A percentile compares a stretch with the other conserved stretches of the same genome.
These are phyloP conservation scores for Fissipunctia ypsillon DNA, from an alignment of 2,888 invertebrate species.

Conservation along the genomic window DNA sequence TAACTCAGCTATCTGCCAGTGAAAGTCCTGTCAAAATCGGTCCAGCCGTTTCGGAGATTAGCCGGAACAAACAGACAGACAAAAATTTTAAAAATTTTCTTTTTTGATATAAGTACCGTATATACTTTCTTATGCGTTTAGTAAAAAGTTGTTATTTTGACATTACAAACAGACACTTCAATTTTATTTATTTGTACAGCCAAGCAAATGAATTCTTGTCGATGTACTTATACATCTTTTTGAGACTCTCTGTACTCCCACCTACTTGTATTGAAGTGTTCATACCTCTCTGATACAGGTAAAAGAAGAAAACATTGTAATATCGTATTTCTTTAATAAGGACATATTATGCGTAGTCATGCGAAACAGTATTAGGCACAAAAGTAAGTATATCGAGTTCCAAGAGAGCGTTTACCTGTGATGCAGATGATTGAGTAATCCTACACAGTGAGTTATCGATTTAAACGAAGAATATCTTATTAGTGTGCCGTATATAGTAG, in stretches of 20 bases:
- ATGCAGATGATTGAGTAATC: conserved; percentile 25
- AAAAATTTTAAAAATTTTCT: too few species aligned
- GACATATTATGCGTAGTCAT: conserved; percentile 30
- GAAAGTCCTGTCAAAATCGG: too few species aligned
- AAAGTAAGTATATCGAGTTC: conserved; percentile 35
- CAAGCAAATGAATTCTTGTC: background rate
- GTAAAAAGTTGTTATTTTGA: too few species aligned
- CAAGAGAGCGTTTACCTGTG: conserved; percentile 17
- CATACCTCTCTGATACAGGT: conserved; percentile 15
- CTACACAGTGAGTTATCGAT: background rate
- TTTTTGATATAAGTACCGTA: too few species aligned
- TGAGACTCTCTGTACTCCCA: background rate
- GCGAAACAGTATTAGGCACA: conserved; percentile 10
- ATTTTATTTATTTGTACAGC: too few species aligned
- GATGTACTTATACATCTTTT: background rate
- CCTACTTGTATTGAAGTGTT: conserved; percentile 14
- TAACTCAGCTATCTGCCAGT: too few species aligned
- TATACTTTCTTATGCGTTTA: too few species aligned
- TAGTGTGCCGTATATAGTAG: background rate
- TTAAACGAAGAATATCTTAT: background rate
- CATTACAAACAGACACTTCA: too few species aligned
- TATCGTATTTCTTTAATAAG: conserved; percentile 25
- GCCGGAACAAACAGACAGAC: too few species aligned
- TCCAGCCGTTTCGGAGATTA: too few species aligned
- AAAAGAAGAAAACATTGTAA: background rate